These are phyloP conservation scores for Spisula subtruncata DNA, from an alignment of 2,888 invertebrate genomes.

Conservation along the genomic window DNA sequence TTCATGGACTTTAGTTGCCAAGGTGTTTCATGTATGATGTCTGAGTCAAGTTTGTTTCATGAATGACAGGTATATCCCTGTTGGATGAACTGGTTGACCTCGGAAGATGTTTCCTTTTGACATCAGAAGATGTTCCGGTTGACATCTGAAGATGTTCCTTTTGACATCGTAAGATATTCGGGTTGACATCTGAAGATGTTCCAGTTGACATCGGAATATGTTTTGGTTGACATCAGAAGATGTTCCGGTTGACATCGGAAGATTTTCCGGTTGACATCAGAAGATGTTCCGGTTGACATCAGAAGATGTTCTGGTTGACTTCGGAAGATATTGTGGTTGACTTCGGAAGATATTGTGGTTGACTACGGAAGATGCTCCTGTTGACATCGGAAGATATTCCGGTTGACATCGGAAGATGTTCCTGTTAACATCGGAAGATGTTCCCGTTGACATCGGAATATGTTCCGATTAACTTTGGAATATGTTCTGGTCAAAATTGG, in stretches of 20 bases:
- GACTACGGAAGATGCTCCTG: too few relatives aligned
- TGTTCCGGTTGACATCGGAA: background rate
- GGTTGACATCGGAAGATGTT: too few relatives aligned
- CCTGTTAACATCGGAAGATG: too few relatives aligned
- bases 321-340: too few relatives aligned
- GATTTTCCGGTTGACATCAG: background rate
- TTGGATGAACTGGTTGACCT: background rate
- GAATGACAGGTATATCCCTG: background rate
- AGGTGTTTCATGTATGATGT: too few relatives aligned
- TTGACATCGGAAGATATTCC: too few relatives aligned
- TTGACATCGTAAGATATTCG: background rate
- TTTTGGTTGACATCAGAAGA: background rate
- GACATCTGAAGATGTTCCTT: background rate
- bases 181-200: too few relatives aligned
- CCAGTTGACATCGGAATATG: background rate
- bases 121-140: background rate
- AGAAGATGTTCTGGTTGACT: background rate
- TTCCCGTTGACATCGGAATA: background rate
- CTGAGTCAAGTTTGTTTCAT: background rate
- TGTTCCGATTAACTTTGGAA: background rate
- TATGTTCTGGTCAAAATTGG: too few relatives aligned
- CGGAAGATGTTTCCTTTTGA: background rate
- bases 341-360: too few relatives aligned
- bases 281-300: background rate
- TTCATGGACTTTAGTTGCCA: background rate